A percentile compares a stretch with the other conserved stretches of the same genome.
Conservation (phyloP, 2,888 invertebrate genomes). For the Sipha maydis region DNA sequence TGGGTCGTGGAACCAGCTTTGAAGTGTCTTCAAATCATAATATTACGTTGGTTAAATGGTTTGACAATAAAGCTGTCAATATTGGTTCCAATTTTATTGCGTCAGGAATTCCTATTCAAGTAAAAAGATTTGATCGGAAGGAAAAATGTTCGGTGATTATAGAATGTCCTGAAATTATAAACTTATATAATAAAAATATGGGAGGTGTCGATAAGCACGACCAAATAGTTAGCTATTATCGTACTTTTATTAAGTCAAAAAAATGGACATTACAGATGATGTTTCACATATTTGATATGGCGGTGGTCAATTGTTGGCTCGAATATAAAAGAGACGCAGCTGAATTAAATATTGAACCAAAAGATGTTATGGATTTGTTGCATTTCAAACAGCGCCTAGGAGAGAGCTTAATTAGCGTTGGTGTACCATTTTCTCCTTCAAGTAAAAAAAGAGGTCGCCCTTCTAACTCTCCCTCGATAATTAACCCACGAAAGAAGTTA, state of each 20-base stretch:
- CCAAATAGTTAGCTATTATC: slow-evolving; percentile 54
- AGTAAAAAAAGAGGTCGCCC: slow-evolving; percentile 15
- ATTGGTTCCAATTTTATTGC: slow-evolving; percentile 44
- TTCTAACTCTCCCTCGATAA: neutral
- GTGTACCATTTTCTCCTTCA: neutral
- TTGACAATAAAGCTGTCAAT: slow-evolving; percentile 44
- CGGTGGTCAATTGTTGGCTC: slow-evolving; percentile 62
- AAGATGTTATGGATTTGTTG: neutral
- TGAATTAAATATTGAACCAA: neutral
- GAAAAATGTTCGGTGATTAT: slow-evolving; percentile 42
- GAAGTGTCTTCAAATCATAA: slow-evolving; percentile 36
- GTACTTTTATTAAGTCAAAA: slow-evolving; percentile 61
- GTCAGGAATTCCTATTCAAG: slow-evolving; percentile 11
- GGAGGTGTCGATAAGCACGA: slow-evolving; percentile 55
- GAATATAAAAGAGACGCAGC: slow-evolving; percentile 10
- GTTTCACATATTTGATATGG: too few species aligned
- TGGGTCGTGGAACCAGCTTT: too few species aligned
- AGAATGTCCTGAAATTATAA: slow-evolving; percentile 47
- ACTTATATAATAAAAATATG: slow-evolving; percentile 49
- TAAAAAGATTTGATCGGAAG: slow-evolving; percentile 51
- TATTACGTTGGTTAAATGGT: slow-evolving; percentile 42
- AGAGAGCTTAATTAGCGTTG: neutral
- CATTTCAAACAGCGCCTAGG: neutral
- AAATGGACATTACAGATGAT: slow-evolving; percentile 63
- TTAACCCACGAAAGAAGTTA: too few species aligned